Evolutionary conservation across 2,113 vertebrate genomes (phyloP).

Genomic region (Grallaria varia): DNA sequence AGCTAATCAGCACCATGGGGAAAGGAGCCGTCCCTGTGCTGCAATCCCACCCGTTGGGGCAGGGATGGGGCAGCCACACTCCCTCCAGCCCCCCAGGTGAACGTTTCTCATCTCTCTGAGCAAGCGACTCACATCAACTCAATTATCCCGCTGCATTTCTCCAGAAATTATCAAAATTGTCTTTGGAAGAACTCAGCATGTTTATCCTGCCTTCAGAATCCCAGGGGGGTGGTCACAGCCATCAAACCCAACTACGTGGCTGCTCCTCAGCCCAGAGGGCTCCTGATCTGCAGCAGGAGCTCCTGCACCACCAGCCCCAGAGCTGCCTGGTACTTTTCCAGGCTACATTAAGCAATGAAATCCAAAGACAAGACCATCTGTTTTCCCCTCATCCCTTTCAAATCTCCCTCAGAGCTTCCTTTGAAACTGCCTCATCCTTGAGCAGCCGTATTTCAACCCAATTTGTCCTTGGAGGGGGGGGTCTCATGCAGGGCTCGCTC

Average conservation of each 20-base stretch:
- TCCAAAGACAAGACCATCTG: not conserved
- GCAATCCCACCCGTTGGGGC: not conserved
- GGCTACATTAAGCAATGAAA: constrained; percentile 37
- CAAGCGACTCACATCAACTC: constrained; percentile 9
- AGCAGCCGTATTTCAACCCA: not conserved
- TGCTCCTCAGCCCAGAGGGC: constrained; percentile 1
- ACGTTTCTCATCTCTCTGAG: not conserved
- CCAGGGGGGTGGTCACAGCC: not conserved
- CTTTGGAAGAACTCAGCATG: not conserved
- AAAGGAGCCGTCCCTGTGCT: not conserved
- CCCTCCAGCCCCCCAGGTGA: not conserved
- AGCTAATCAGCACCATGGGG: constrained; percentile 53
- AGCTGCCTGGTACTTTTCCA: constrained; percentile 11
- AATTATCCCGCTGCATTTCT: not conserved
- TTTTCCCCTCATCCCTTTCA: not conserved
- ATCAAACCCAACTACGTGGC: not conserved
- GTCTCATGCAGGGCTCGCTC: not conserved
- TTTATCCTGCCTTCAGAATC: not conserved
- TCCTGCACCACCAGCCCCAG: not conserved
- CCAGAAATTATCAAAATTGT: not conserved
- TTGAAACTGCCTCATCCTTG: not conserved
- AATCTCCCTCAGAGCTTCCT: not conserved
- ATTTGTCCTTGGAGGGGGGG: not conserved
- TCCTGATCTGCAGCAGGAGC: not conserved
- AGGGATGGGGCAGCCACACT: not conserved